phyloP scores from a whole-genome alignment of 2,888 invertebrate genomes.

The Stenodema calcarata region DNA sequence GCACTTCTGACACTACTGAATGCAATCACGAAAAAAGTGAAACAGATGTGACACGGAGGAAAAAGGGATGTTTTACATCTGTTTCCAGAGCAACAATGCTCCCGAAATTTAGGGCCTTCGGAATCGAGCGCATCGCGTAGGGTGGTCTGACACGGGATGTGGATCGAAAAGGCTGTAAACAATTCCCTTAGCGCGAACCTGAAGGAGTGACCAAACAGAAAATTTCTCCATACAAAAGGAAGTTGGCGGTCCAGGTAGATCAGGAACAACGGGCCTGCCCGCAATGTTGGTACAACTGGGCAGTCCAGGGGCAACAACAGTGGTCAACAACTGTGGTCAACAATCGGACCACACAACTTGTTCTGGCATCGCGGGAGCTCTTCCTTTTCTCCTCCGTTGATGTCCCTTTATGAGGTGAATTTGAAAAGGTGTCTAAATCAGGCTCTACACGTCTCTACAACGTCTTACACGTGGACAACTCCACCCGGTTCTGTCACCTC shows the following conservation, averaged over 20 bases:
- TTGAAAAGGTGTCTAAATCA: constrained; percentile 27
- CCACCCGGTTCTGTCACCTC: constrained; percentile 12
- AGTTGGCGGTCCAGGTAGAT: constrained; percentile 7
- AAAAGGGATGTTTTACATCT: constrained; percentile 44
- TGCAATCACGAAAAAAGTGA: constrained; percentile 21
- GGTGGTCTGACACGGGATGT: constrained; percentile 23
- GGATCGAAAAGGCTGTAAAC: background rate
- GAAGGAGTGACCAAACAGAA: constrained; percentile 31
- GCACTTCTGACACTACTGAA: constrained; percentile 20
- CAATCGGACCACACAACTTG: constrained; percentile 39
- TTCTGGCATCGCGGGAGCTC: constrained; percentile 3
- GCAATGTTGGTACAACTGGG: constrained; percentile 46
- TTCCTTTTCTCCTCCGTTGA: background rate
- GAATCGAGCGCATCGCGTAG: constrained; percentile 10
- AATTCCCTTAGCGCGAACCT: background rate
- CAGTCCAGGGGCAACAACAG: constrained; percentile 10
- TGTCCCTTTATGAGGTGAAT: background rate
- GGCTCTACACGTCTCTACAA: constrained; percentile 24
- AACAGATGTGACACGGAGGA: constrained; percentile 39
- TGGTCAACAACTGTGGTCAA: constrained; percentile 41
- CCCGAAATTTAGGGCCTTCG: constrained; percentile 21
- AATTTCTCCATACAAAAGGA: constrained; percentile 13
- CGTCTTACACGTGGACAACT: constrained; percentile 41
- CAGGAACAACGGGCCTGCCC: background rate
- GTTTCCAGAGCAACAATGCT: constrained; percentile 33